Base-by-base conservation (phyloP, 2,888 invertebrate species). In the Ophion obscuratus region DNA sequence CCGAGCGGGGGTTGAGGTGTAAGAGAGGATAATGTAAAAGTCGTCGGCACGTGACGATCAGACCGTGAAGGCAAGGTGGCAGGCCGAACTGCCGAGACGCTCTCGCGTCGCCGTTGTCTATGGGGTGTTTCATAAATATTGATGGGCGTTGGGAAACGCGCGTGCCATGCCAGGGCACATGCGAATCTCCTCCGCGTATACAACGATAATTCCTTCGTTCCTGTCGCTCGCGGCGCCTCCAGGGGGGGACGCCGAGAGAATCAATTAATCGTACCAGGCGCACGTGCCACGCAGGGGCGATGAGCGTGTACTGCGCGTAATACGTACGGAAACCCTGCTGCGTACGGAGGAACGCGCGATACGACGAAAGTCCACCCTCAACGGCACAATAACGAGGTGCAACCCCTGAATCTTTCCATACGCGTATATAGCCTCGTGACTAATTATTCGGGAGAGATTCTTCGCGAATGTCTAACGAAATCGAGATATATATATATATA, bases 21-120 rank as follows among this genome's bases (percentile, higher is more conserved):
- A 83, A 67, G 74, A 73, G 31, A 66, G 67, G 70, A 79, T 62
- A 86, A 88, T 90, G 90, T 91, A 90, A 91, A 92, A 91, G 91
- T 92, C 88, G 90, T 89, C 90, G 90, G 90, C 91, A 90, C 91
- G 91, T 91, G 91, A 91, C 92, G 91, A 92, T 90, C 91, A 89
- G 91, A 92, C 91, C 92, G 92, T 92, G 92, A 92, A 92, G 91
- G 90, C 86, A 90, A 91, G 89, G 90, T 89, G 90, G 91, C 90
- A 88, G 88, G 87, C 81, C 87, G 73, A 73, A 85, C 77, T 71
- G 84, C 88, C 73, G 83, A 44, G 66, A 85, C 85, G 81, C 87
- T 79, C 71, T 66, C 77, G 47, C 14, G 47, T 47, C 47, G 47
- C 14, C 47, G 86, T 71, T 84, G 82, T 85, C 78, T 89, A 91